A percentile compares a stretch with the other conserved stretches of the same genome.
Conservation (phyloP, 2,888 invertebrate genomes). For the Hyalella azteca region DNA sequence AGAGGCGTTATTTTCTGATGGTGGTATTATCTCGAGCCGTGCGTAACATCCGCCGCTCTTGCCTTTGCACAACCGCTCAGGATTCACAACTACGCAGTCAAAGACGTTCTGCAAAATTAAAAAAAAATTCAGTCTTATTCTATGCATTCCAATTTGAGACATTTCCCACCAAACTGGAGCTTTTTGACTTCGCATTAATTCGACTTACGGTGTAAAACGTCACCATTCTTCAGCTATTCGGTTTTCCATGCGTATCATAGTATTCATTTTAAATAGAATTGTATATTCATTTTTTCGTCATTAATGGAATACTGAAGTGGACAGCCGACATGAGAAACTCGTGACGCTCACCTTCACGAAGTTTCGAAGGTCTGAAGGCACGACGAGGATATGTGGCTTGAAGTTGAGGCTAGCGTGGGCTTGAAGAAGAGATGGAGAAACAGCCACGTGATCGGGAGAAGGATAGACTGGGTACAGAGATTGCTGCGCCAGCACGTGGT, state of each 20-base stretch:
- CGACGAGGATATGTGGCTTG: conserved; percentile 80
- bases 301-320: too few species aligned
- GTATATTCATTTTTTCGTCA: too few species aligned
- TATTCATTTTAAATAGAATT: too few species aligned
- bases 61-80: conserved; percentile 80
- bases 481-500: conserved; percentile 78
- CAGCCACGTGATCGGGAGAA: conserved; percentile 70
- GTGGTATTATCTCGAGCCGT: conserved; percentile 69
- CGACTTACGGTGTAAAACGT: too few species aligned
- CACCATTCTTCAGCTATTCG: too few species aligned
- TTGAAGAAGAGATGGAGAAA: conserved; percentile 76
- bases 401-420: conserved; percentile 74
- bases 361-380: conserved; percentile 84
- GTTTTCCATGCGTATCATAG: too few species aligned
- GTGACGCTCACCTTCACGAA: conserved; percentile 74
- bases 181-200: too few species aligned
- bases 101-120: conserved; percentile 78
- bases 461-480: conserved; percentile 84
- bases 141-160: neutral
- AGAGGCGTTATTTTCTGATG: conserved; percentile 49
- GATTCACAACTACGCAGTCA: conserved; percentile 83
- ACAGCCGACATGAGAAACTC: neutral
- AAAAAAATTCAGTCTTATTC: neutral
- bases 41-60: conserved; percentile 79
- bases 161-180: neutral